phyloP scores from a whole-genome alignment of 2,113 vertebrate genomes.

The Parotia lawesii region DNA sequence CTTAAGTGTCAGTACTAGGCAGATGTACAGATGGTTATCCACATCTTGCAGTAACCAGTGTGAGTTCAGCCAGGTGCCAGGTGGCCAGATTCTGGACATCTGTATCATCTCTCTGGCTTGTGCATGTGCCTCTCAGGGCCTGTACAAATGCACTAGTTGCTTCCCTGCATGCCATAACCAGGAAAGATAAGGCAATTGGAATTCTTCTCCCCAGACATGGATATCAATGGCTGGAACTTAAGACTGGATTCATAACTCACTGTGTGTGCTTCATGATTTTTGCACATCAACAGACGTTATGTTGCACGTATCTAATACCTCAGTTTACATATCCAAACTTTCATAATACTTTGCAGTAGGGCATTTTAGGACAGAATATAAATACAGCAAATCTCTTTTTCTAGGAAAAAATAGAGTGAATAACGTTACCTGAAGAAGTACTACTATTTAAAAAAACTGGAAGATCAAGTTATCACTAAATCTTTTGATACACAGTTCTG shows the following conservation, averaged over 20 bases:
- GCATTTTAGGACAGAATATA: background rate
- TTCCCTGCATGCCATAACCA: background rate
- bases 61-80: background rate
- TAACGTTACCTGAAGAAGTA: background rate
- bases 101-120: background rate
- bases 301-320: background rate
- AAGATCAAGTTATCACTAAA: background rate
- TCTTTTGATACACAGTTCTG: background rate
- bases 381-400: background rate
- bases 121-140: background rate
- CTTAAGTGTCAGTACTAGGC: background rate
- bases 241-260: background rate
- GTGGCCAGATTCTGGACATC: background rate
- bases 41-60: background rate
- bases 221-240: background rate
- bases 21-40: background rate
- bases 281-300: background rate
- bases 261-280: background rate
- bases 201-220: background rate
- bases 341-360: background rate
- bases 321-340: background rate
- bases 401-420: background rate
- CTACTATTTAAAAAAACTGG: background rate
- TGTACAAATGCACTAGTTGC: background rate
- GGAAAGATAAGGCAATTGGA: background rate